Percentiles rank a stretch among this genome's conserved stretches.
phyloP scores from a whole-genome alignment of 2,888 invertebrate species.

The Mantis religiosa region DNA sequence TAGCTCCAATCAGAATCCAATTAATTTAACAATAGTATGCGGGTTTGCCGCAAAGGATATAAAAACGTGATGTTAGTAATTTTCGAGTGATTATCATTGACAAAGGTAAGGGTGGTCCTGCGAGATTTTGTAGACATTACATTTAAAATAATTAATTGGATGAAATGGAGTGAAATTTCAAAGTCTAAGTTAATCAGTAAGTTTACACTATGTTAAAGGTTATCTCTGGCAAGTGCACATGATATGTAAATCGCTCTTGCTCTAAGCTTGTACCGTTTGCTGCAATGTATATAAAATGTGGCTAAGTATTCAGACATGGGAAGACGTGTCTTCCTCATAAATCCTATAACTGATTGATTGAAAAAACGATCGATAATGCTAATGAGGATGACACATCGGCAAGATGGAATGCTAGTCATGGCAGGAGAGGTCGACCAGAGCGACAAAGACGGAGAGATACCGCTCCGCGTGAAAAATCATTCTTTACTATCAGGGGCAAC shows the following conservation, averaged over 20 bases:
- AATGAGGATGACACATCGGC: constrained; percentile 29
- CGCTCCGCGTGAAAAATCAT: background rate
- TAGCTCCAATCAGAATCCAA: no score
- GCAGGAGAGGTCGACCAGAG: background rate
- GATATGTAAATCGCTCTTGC: background rate
- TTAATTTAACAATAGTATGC: no score
- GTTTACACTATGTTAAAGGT: no score
- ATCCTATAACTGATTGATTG: constrained; percentile 27
- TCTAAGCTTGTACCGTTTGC: background rate
- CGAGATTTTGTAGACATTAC: no score
- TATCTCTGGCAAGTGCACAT: no score
- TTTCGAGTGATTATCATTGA: no score
- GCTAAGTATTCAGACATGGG: background rate
- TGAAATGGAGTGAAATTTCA: no score
- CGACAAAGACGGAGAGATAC: background rate
- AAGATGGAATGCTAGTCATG: constrained; percentile 7
- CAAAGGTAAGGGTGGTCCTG: no score
- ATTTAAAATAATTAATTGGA: no score
- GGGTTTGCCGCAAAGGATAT: no score
- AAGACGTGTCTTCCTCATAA: constrained; percentile 10
- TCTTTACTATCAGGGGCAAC: background rate
- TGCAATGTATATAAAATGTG: background rate
- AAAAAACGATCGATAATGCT: constrained; percentile 29
- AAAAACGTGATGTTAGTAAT: no score
- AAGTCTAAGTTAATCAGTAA: no score